Evolutionary conservation across 2,113 vertebrate species (phyloP).

Genomic region (Ophthalmolycus amberensis): DNA sequence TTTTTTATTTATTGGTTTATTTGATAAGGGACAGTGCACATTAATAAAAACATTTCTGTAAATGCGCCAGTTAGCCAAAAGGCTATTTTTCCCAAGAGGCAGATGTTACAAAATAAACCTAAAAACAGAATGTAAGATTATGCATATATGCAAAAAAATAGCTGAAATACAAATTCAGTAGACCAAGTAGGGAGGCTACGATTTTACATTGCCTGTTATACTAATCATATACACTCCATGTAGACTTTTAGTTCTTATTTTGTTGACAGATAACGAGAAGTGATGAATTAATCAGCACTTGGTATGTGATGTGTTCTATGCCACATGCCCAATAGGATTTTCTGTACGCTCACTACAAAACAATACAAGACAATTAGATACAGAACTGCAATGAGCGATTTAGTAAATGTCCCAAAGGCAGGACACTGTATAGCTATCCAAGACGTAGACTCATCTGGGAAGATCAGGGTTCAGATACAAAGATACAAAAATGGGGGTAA

Average conservation of each 20-base stretch:
- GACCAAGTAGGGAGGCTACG: too few relatives aligned
- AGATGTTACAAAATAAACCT: too few relatives aligned
- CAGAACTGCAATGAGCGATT: neutral
- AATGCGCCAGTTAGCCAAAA: too few relatives aligned
- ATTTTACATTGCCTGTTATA: neutral
- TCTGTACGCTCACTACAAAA: neutral
- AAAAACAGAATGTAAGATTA: too few relatives aligned
- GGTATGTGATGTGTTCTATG: neutral
- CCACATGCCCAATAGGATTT: neutral
- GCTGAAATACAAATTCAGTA: too few relatives aligned
- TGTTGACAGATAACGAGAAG: neutral
- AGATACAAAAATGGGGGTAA: too few relatives aligned
- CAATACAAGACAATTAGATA: neutral
- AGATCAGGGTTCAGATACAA: neutral
- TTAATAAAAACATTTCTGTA: too few relatives aligned
- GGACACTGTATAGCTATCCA: neutral
- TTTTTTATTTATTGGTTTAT: too few relatives aligned
- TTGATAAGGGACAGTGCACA: too few relatives aligned
- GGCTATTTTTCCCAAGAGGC: too few relatives aligned
- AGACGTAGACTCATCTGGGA: neutral
- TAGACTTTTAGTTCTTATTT: neutral
- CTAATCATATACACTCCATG: neutral
- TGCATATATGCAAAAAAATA: too few relatives aligned
- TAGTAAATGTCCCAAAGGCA: neutral
- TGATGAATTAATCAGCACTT: neutral